Evolutionary conservation across 1,140 invertebrate genomes (phyloP).

Genomic region (Drosophila rufa): DNA sequence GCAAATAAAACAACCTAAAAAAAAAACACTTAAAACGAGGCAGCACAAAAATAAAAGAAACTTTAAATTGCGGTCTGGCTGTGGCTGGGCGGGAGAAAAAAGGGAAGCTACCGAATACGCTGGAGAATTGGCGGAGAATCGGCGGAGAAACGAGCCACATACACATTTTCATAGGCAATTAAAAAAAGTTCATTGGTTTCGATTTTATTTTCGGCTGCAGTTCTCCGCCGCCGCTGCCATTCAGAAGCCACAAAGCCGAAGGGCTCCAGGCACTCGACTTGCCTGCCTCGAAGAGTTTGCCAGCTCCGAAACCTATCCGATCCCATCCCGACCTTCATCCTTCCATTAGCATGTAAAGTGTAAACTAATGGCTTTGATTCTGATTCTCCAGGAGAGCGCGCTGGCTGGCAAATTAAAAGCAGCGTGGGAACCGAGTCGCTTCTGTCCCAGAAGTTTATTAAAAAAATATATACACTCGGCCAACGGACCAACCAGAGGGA

Average conservation of each 20-base stretch:
- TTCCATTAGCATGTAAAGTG: slow-evolving; percentile 82
- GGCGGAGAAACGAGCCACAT: slow-evolving; percentile 14
- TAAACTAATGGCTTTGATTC: slow-evolving; percentile 82
- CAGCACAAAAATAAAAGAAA: slow-evolving; percentile 44
- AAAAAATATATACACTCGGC: slow-evolving; percentile 39
- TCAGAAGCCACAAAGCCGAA: slow-evolving; percentile 41
- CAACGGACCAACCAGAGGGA: not conserved
- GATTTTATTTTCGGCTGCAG: slow-evolving; percentile 31
- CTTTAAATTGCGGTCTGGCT: slow-evolving; percentile 49
- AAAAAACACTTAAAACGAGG: slow-evolving; percentile 36
- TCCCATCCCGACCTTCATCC: slow-evolving; percentile 25
- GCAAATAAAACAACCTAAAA: slow-evolving; percentile 67
- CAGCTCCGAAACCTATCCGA: not conserved
- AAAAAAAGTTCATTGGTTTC: slow-evolving; percentile 82
- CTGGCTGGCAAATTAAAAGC: slow-evolving; percentile 59
- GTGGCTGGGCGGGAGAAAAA: slow-evolving; percentile 1
- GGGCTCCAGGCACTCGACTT: slow-evolving; percentile 30
- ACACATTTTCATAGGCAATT: slow-evolving; percentile 78
- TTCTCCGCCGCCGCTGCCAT: slow-evolving; percentile 1
- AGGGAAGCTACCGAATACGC: slow-evolving; percentile 71
- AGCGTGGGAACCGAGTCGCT: slow-evolving; percentile 69
- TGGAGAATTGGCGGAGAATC: slow-evolving; percentile 14
- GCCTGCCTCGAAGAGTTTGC: not conserved
- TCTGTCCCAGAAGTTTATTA: slow-evolving; percentile 76
- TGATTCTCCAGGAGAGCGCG: slow-evolving; percentile 28